Conservation (phyloP, 2,888 invertebrate species). For the Polia nebulosa region DNA sequence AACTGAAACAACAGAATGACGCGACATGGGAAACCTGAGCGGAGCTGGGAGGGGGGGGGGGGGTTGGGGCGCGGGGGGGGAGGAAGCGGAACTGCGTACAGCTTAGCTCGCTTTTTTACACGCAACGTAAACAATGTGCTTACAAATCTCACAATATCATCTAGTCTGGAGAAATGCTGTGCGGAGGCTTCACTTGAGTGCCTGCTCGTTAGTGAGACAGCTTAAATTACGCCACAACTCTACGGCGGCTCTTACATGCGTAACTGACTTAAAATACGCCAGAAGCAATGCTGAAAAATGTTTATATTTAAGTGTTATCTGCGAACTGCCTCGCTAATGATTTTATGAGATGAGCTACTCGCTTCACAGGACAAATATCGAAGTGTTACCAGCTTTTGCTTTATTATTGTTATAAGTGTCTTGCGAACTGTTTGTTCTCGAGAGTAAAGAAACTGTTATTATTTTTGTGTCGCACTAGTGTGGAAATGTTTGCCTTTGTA, state of each 20-base stretch:
- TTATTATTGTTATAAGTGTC: constrained; percentile 61
- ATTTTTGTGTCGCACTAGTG: constrained; percentile 55
- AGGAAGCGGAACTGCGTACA: constrained; percentile 58
- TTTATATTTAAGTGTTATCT: constrained; percentile 64
- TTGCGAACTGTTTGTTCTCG: constrained; percentile 56
- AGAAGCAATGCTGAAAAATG: constrained; percentile 66
- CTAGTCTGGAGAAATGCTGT: constrained; percentile 78
- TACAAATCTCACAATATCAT: constrained; percentile 85
- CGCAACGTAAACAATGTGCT: constrained; percentile 80
- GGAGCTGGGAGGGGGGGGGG: background rate
- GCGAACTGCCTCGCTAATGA: constrained; percentile 41
- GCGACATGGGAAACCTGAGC: constrained; percentile 33
- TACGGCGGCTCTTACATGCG: constrained; percentile 77
- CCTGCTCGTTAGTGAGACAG: constrained; percentile 87
- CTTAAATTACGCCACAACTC: constrained; percentile 83
- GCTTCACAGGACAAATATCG: constrained; percentile 44
- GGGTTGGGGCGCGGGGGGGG: constrained; percentile 3
- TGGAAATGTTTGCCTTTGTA: constrained; percentile 49
- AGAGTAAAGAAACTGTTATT: constrained; percentile 55
- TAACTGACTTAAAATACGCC: constrained; percentile 78
- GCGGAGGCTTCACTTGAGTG: constrained; percentile 80
- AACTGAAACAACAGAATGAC: constrained; percentile 45
- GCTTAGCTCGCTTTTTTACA: constrained; percentile 68
- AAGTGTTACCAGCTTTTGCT: constrained; percentile 51
- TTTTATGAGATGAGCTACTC: constrained; percentile 44